A percentile compares a stretch with the other conserved stretches of the same genome.
phyloP scores from a whole-genome alignment of 2,113 vertebrate genomes.

The Guaruba guarouba region DNA sequence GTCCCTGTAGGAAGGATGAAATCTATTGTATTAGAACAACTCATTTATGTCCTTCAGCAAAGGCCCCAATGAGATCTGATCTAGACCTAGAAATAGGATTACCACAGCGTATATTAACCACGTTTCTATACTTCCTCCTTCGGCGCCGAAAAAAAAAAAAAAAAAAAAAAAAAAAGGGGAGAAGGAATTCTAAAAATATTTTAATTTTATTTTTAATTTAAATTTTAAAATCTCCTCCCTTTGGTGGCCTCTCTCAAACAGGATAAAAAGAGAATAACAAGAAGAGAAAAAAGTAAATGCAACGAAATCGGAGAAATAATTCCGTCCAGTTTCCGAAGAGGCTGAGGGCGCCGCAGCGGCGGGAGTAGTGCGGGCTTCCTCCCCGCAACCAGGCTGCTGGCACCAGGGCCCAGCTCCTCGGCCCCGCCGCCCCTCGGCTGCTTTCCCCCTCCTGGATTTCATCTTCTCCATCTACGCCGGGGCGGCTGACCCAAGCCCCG shows the following conservation, averaged over 20 bases:
- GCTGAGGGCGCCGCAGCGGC: background rate
- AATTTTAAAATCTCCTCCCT: background rate
- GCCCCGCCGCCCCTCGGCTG: background rate
- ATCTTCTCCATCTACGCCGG: background rate
- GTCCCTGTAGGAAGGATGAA: conserved; percentile 82
- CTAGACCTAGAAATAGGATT: conserved; percentile 82
- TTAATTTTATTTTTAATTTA: background rate
- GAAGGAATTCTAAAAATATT: background rate
- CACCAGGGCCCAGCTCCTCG: background rate
- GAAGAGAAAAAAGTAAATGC: background rate
- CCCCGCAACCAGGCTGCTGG: background rate
- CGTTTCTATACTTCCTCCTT: conserved; percentile 51
- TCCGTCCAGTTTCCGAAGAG: background rate
- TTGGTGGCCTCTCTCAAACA: background rate
- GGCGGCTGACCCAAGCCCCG: background rate
- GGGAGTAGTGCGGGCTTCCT: background rate
- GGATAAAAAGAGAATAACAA: background rate
- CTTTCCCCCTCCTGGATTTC: background rate
- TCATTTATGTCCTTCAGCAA: conserved; percentile 84
- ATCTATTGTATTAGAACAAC: conserved; percentile 84
- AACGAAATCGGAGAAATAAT: background rate
- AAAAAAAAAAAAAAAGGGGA: background rate
- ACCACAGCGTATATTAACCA: conserved; percentile 74
- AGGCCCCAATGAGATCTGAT: conserved; percentile 81
- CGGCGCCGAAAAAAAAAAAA: background rate